Evolutionary conservation across 2,797 vertebrate genomes (phyloP), one percentile per base, ranked within the genome.

Genomic region (Pipistrellus kuhlii): DNA sequence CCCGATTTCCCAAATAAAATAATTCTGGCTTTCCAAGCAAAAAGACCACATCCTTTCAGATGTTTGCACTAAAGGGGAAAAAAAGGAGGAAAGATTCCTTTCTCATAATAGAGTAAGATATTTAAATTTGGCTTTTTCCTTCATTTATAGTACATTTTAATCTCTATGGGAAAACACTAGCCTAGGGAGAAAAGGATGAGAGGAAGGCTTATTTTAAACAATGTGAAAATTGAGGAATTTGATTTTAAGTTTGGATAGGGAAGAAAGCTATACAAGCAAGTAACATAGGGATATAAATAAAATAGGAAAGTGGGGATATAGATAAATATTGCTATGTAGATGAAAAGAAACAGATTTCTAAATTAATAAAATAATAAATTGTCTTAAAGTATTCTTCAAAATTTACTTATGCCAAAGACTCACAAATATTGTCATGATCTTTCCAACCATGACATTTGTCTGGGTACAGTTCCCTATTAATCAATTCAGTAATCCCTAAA

Each of bases 301-400:
- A 92, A 90, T 35, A 48, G 20, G 6, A 94, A 57, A 3, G 44
- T 77, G 68, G 21, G 4, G 14, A 83, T 88, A 77, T 57, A 73
- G 57, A 83, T 55, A 82, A 81, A 88, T 62, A 88, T 38, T 72
- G 12, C 55, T 25, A 88, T 17, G 6, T 85, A 78, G 59, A 23
- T 66, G n/a, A 93, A 35, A 85, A 95, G 20, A 91, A 94, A 73
- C 55, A 68, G 14, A 94, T 86, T 88, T 81, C 59, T 55, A 95
- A 97, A 48, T 75, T 73, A 76, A 66, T 62, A 88, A 91, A 81
- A 85, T 66, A 91, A 88, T 48, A 64, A 62, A 62, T 73, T 87
- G 27, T 38, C 20, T 86, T 83, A 76, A 94, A 92, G 55, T 77
- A 66, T 44, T 68, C 32, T 82, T 12, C 9, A 88, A 72, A 82